These are phyloP conservation scores for Pantala flavescens DNA, from an alignment of 1,140 invertebrate species.

Conservation along the genomic window DNA sequence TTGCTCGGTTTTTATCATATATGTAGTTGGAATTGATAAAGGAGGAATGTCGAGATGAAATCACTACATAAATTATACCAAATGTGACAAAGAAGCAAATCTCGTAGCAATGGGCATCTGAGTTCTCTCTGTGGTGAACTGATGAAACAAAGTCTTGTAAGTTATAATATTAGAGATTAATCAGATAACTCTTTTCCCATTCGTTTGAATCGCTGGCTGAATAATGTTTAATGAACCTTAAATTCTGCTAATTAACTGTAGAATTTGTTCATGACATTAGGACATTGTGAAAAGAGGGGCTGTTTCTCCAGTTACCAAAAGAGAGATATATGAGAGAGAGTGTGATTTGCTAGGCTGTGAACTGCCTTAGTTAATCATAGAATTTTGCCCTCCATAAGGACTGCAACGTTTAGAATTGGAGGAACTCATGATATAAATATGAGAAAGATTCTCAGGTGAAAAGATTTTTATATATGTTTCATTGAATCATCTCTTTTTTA, in stretches of 20 bases:
- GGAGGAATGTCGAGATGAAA: no score
- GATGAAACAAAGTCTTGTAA: neutral
- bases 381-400: neutral
- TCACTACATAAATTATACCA: no score
- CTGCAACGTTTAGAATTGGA: neutral
- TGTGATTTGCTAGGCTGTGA: neutral
- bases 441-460: slow-evolving; percentile 1
- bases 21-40: no score
- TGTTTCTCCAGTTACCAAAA: neutral
- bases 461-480: slow-evolving; percentile 1
- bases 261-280: neutral
- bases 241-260: neutral
- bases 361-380: neutral
- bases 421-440: neutral
- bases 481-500: neutral
- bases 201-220: neutral
- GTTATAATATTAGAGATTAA: no score
- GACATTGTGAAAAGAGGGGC: neutral
- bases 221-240: neutral
- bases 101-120: neutral
- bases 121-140: neutral
- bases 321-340: neutral
- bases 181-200: no score
- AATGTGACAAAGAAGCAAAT: no score
- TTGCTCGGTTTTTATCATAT: no score